phyloP scores from a whole-genome alignment of 2,888 invertebrate genomes.

The Marasmarcha lunaedactyla region DNA sequence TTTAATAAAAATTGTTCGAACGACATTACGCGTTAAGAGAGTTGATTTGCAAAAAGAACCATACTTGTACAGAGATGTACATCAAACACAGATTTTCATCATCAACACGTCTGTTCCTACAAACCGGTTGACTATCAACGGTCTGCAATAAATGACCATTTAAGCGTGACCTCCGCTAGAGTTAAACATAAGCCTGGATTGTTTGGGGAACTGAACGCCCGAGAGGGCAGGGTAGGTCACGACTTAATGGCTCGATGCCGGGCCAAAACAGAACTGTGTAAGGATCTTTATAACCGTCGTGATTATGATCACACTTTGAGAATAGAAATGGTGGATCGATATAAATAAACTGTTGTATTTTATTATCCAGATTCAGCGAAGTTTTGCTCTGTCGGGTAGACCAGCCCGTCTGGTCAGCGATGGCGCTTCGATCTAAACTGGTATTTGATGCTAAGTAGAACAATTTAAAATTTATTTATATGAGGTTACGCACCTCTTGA shows the following conservation, averaged over 20 bases:
- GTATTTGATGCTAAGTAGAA: no score
- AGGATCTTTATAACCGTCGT: constrained; percentile 33
- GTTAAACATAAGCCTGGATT: constrained; percentile 36
- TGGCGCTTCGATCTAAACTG: no score
- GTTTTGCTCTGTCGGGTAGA: no score
- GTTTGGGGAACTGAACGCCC: constrained; percentile 24
- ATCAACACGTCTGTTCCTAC: constrained; percentile 16
- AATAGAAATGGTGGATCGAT: constrained; percentile 6
- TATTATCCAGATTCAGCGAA: no score
- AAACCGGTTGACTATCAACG: constrained; percentile 56
- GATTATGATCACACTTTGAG: constrained; percentile 24
- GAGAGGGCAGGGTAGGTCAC: constrained; percentile 34
- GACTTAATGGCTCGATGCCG: constrained; percentile 30
- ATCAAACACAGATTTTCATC: neutral
- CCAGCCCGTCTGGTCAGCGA: no score
- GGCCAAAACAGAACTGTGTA: constrained; percentile 26
- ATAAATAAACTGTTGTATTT: no score
- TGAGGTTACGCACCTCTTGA: no score
- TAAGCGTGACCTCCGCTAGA: constrained; percentile 52
- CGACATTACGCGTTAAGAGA: neutral
- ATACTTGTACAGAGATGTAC: neutral
- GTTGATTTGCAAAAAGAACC: neutral
- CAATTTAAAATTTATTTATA: no score
- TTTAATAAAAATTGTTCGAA: neutral
- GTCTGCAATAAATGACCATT: constrained; percentile 52